Conservation (phyloP, 2,888 invertebrate genomes). For the Macrophya annulata region DNA sequence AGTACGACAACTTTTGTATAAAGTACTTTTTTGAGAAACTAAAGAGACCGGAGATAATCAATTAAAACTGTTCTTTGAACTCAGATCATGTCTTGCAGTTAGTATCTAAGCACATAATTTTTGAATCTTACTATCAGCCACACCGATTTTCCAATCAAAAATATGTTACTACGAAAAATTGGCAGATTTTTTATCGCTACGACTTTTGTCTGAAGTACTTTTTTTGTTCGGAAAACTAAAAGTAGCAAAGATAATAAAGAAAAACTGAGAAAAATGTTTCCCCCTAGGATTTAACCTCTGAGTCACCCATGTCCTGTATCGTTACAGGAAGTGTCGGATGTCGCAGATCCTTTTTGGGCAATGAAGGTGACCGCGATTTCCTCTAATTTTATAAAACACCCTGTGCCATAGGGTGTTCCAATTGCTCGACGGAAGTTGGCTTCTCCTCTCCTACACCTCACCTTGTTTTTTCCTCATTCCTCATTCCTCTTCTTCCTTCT, state of each 20-base stretch:
- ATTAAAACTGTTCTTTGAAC: background rate
- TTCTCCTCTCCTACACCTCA: slow-evolving; percentile 14
- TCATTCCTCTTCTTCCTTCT: background rate
- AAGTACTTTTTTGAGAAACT: background rate
- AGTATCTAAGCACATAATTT: background rate
- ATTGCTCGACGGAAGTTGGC: slow-evolving; percentile 34
- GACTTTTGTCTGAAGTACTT: background rate
- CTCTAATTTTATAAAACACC: slow-evolving; percentile 49
- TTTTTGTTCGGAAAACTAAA: background rate
- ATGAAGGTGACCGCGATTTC: slow-evolving; percentile 49
- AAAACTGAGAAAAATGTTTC: background rate
- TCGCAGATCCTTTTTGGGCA: slow-evolving; percentile 14
- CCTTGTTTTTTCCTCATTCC: background rate
- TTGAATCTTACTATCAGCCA: background rate
- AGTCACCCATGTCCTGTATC: background rate
- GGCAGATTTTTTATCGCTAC: background rate
- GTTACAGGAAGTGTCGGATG: slow-evolving; percentile 45
- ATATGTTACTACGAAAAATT: background rate
- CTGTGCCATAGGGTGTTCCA: background rate
- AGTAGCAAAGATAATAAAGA: background rate
- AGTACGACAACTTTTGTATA: background rate
- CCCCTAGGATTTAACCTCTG: background rate
- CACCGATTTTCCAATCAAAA: background rate
- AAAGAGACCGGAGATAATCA: background rate
- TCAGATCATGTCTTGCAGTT: background rate